Conservation (phyloP, 2,888 invertebrate species). For the Nycteola revayana region DNA sequence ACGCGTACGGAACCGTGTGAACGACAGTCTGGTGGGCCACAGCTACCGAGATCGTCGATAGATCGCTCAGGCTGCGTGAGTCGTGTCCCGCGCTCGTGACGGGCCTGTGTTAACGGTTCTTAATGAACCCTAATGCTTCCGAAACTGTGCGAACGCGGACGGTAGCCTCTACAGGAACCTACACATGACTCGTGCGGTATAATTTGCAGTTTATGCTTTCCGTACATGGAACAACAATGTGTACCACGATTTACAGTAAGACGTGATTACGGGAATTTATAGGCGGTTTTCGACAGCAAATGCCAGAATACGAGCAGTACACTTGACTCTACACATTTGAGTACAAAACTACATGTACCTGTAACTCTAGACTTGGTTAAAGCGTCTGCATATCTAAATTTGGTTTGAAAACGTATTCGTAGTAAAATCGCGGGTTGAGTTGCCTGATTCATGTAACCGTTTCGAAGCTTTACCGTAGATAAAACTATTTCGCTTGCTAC, state of each 20-base stretch:
- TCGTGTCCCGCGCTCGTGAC: slow-evolving; percentile 79
- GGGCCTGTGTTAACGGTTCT: slow-evolving; percentile 79
- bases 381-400: no score
- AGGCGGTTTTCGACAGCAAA: slow-evolving; percentile 21
- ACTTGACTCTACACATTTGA: no score
- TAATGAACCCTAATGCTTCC: slow-evolving; percentile 81
- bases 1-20: slow-evolving; percentile 67
- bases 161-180: slow-evolving; percentile 66
- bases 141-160: slow-evolving; percentile 81
- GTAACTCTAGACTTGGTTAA: no score
- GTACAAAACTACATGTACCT: no score
- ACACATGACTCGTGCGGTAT: slow-evolving; percentile 71
- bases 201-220: slow-evolving; percentile 67
- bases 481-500: no score
- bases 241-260: slow-evolving; percentile 60
- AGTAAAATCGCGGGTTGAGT: no score
- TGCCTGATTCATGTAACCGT: no score
- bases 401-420: neutral
- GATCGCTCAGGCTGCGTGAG: slow-evolving; percentile 69
- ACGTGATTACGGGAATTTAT: slow-evolving; percentile 60
- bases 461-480: no score
- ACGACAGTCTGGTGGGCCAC: slow-evolving; percentile 60
- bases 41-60: slow-evolving; percentile 67
- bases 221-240: slow-evolving; percentile 58
- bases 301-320: no score